phyloP scores from a whole-genome alignment of 2,113 vertebrate species.

The Cryptomyrus ogoouensis region DNA sequence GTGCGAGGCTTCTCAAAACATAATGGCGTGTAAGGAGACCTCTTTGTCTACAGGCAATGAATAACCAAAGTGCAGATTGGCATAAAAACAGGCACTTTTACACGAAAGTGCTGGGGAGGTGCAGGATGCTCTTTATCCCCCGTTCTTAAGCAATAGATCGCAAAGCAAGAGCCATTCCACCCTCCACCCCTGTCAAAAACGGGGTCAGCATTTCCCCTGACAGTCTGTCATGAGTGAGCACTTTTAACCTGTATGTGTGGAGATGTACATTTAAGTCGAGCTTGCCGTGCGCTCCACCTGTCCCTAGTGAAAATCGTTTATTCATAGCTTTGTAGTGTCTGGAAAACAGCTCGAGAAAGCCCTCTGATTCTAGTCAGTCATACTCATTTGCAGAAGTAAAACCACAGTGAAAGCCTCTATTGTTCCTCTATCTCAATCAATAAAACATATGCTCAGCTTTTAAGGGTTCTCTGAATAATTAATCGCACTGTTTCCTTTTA shows the following conservation, averaged over 20 bases:
- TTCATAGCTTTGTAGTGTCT: slow-evolving; percentile 40
- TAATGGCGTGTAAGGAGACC: slow-evolving; percentile 46
- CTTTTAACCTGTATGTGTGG: slow-evolving; percentile 30
- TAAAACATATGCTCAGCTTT: slow-evolving; percentile 58
- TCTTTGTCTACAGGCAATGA: slow-evolving; percentile 43
- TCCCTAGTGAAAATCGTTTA: slow-evolving; percentile 45
- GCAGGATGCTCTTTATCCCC: slow-evolving; percentile 38
- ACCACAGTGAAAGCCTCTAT: slow-evolving; percentile 38
- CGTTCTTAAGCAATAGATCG: slow-evolving; percentile 41
- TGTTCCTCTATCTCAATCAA: slow-evolving; percentile 58
- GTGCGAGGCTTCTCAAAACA: slow-evolving; percentile 29
- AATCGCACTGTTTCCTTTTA: slow-evolving; percentile 54
- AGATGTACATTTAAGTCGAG: slow-evolving; percentile 38
- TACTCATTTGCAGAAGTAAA: slow-evolving; percentile 41
- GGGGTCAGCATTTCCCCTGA: slow-evolving; percentile 50
- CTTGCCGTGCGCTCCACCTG: slow-evolving; percentile 50
- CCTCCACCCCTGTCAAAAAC: slow-evolving; percentile 49
- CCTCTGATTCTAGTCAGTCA: slow-evolving; percentile 32
- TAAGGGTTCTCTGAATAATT: slow-evolving; percentile 59
- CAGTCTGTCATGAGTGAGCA: slow-evolving; percentile 34
- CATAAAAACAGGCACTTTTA: slow-evolving; percentile 47
- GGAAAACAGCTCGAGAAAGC: slow-evolving; percentile 39
- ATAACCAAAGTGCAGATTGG: slow-evolving; percentile 43
- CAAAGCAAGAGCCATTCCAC: slow-evolving; percentile 38
- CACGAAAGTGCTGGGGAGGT: slow-evolving; percentile 15